phyloP scores from a whole-genome alignment of 2,888 invertebrate species.

The Platypus cylindrus region DNA sequence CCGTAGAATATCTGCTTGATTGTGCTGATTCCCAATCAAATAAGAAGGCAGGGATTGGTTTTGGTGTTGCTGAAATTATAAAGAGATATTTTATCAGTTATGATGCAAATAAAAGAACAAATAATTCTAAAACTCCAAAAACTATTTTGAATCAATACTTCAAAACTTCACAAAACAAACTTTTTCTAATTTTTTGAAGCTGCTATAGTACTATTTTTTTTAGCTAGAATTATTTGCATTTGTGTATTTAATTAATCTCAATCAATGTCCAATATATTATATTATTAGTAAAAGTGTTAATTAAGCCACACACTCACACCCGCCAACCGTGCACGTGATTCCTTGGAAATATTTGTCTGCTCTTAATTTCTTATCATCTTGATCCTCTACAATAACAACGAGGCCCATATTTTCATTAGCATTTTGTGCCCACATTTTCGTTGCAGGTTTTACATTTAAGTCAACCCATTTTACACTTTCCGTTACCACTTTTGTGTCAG shows the following conservation, averaged over 20 bases:
- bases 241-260: no score
- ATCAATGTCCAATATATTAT: no score
- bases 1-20: conserved; percentile 27
- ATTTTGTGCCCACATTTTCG: conserved; percentile 33
- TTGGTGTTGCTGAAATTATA: conserved; percentile 32
- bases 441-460: conserved; percentile 37
- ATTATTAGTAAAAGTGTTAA: no score
- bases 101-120: no score
- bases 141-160: no score
- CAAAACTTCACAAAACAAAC: no score
- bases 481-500: conserved; percentile 38
- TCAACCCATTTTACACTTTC: conserved; percentile 36
- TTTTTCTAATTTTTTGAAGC: no score
- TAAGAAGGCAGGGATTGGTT: conserved; percentile 35
- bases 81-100: no score
- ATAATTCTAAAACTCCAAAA: no score
- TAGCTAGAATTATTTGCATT: no score
- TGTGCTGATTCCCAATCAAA: no score
- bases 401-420: conserved; percentile 35
- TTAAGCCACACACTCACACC: conserved; percentile 32
- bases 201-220: no score
- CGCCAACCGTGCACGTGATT: conserved; percentile 37
- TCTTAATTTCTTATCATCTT: conserved; percentile 40
- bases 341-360: conserved; percentile 40
- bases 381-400: conserved; percentile 47